Base-by-base conservation (phyloP, 1,140 invertebrate genomes). In the Nylanderia fulva region DNA sequence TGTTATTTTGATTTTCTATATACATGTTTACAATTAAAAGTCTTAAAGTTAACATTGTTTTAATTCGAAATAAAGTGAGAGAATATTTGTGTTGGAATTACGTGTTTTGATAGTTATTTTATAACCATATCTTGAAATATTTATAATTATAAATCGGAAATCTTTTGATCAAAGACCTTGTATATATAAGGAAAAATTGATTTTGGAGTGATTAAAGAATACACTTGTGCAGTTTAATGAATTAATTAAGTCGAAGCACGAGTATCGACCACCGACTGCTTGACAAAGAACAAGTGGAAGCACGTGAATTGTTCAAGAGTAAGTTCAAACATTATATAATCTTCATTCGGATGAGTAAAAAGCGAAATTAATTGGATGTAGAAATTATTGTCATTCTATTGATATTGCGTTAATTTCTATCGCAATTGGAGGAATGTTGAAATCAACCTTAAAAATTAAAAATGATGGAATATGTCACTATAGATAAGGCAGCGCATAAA, bases 311-410 rank as follows among this genome's bases (percentile, higher is more conserved):
- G 18, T 52, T n/a, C 9, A 60, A 36, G 42, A 48, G 15, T 74
- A 39, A 74, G 0, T 58, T 58, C 9, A 74, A 74, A 56, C 21
- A 39, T 74, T 74, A n/a, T n/a, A n/a, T n/a, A 58, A 36, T 15
- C 8, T 7, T 74, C 29, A 72, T 15, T 61, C 1, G 27, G 27
- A 2, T 2, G 11, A 69, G 15, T 15, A 21, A 24, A 5, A 21
- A 48, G 45, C 45, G 6, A 69, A 2, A 48, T 36, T 36, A 56
- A 54, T 36, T 72, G 33, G 21, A 54, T 36, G 0, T 24, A n/a
- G n/a, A 24, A 36, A 24, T 56, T 39, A 24, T 56, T 39, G 6
- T 36, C 29, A 29, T n/a, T n/a, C 21, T 52, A 71, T 13, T 18
- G 2, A 33, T 63, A 2, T 52, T 71, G 29, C 13, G 21, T n/a